Evolutionary conservation across 2,113 vertebrate genomes (phyloP).

Genomic region (Picathartes gymnocephalus): DNA sequence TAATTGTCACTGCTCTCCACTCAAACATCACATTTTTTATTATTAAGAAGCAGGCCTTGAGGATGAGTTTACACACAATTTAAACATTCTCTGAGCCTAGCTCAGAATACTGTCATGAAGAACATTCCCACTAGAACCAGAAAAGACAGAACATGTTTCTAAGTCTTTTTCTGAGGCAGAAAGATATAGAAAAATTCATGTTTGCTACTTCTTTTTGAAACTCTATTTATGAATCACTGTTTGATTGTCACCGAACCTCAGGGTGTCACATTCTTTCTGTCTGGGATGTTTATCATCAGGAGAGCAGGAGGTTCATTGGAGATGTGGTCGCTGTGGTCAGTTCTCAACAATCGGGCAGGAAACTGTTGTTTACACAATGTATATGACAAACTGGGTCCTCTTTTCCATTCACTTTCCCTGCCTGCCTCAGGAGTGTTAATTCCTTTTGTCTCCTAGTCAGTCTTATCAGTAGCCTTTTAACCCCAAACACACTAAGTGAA

Average conservation of each 20-base stretch:
- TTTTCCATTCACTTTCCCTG: neutral
- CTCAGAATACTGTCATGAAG: neutral
- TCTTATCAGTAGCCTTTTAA: neutral
- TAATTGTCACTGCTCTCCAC: neutral
- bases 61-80: neutral
- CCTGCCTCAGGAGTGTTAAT: neutral
- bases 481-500: neutral
- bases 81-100: neutral
- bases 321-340: neutral
- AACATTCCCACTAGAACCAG: neutral
- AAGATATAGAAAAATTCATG: neutral
- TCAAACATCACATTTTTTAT: neutral
- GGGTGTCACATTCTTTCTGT: neutral
- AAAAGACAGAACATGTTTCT: neutral
- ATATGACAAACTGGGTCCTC: neutral
- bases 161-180: neutral
- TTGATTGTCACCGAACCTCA: neutral
- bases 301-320: neutral
- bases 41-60: neutral
- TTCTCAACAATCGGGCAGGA: rapidly evolving
- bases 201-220: neutral
- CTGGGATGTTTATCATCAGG: neutral
- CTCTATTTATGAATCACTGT: neutral
- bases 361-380: neutral
- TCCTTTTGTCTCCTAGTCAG: neutral